These are phyloP conservation scores for Clarias gariepinus DNA, from an alignment of 2,113 vertebrate species.

Conservation along the genomic window DNA sequence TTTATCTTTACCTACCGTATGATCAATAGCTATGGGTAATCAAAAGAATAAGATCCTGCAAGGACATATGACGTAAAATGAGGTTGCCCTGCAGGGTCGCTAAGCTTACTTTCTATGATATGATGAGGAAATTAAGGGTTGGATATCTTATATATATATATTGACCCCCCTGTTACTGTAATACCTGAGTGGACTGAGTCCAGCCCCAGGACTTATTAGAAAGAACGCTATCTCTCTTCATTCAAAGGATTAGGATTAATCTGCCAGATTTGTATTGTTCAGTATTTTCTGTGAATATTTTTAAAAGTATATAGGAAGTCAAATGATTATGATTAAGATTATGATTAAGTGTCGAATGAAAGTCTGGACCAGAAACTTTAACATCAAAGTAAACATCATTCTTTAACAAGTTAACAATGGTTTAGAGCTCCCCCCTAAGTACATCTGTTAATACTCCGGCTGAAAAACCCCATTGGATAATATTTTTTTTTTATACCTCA, in stretches of 20 bases:
- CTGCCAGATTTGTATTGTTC: not conserved
- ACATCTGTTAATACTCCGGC: too few relatives aligned
- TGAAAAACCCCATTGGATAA: too few relatives aligned
- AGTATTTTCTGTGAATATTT: not conserved
- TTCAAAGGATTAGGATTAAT: not conserved
- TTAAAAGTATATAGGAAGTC: not conserved
- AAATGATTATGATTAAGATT: not conserved
- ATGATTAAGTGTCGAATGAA: not conserved
- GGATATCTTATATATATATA: not conserved
- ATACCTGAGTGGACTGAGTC: not conserved
- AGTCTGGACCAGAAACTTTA: not conserved
- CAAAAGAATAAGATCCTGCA: not conserved
- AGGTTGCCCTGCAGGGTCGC: not conserved
- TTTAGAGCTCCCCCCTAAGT: too few relatives aligned
- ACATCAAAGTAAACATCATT: too few relatives aligned
- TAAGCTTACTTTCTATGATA: not conserved
- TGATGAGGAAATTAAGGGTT: not conserved
- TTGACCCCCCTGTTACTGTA: not conserved
- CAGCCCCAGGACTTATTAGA: not conserved
- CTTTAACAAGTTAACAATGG: too few relatives aligned
- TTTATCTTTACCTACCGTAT: not conserved
- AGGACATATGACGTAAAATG: not conserved
- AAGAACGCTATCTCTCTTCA: not conserved
- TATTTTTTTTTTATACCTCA: too few relatives aligned
- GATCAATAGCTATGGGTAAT: not conserved